These are phyloP conservation scores for Chrysomela aeneicollis DNA, from an alignment of 2,888 invertebrate genomes.

Conservation along the genomic window DNA sequence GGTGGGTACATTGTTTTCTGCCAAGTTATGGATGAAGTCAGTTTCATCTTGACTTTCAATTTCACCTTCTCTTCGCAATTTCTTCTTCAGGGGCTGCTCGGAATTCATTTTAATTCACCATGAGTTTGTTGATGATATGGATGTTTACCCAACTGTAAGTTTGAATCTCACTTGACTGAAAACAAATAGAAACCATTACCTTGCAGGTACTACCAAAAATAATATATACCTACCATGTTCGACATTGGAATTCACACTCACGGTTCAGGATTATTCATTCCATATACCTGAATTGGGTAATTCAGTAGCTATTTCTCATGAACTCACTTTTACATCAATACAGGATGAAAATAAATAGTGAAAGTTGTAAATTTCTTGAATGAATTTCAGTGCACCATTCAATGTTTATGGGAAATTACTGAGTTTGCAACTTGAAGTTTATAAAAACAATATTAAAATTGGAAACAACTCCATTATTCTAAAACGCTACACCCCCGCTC, in stretches of 20 bases:
- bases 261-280: not conserved
- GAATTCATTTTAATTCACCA: slow-evolving; percentile 75
- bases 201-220: not conserved
- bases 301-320: not conserved
- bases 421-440: not conserved
- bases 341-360: not conserved
- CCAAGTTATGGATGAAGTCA: slow-evolving; percentile 64
- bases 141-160: not conserved
- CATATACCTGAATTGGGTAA: slow-evolving; percentile 4
- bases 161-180: not conserved
- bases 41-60: slow-evolving; percentile 67
- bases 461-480: not conserved
- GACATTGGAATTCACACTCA: not conserved
- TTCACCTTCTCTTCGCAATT: slow-evolving; percentile 73
- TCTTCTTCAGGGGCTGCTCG: slow-evolving; percentile 86
- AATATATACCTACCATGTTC: not conserved
- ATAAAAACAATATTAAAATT: not conserved
- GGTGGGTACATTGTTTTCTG: slow-evolving; percentile 58
- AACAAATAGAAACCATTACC: no score
- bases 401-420: not conserved
- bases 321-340: not conserved
- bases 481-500: slow-evolving; percentile 1
- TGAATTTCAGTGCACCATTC: not conserved
- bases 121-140: slow-evolving; percentile 54
- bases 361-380: not conserved